phyloP scores from a whole-genome alignment of 2,797 vertebrate genomes.

The Epinephelus coioides region DNA sequence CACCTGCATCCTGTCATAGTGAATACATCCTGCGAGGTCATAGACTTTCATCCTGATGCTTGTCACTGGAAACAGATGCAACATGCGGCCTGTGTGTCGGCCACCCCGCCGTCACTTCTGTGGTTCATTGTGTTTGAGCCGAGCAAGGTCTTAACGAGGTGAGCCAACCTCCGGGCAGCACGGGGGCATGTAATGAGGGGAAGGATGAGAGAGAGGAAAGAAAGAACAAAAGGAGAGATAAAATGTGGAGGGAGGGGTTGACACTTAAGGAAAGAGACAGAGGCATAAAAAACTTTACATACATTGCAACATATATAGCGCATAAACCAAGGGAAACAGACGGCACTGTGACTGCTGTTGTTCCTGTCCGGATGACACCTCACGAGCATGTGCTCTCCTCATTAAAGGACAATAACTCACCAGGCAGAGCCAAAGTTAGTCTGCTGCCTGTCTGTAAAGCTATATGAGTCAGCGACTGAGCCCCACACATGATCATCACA shows the following conservation, averaged over 20 bases:
- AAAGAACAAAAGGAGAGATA: background rate
- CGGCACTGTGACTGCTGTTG: slow-evolving; percentile 25
- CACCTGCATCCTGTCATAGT: slow-evolving; percentile 85
- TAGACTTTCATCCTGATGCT: slow-evolving; percentile 53
- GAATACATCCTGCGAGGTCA: slow-evolving; percentile 74
- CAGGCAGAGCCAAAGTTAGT: slow-evolving; percentile 61
- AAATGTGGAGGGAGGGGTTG: background rate
- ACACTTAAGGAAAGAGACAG: background rate
- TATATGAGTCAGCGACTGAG: slow-evolving; percentile 58
- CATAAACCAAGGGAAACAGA: slow-evolving; percentile 28
- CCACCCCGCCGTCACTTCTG: slow-evolving; percentile 48
- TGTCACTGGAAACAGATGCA: slow-evolving; percentile 69
- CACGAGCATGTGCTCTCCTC: slow-evolving; percentile 34
- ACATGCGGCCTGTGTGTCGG: background rate
- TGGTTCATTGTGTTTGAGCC: slow-evolving; percentile 31
- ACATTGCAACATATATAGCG: background rate
- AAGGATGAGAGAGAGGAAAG: slow-evolving; percentile 23
- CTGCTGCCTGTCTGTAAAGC: slow-evolving; percentile 47
- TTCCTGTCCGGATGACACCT: slow-evolving; percentile 39
- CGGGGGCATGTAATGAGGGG: slow-evolving; percentile 5
- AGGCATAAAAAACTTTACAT: background rate
- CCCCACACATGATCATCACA: slow-evolving; percentile 51
- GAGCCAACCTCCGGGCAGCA: slow-evolving; percentile 40
- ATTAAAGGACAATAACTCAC: slow-evolving; percentile 57
- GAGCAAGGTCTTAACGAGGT: slow-evolving; percentile 16